phyloP scores from a whole-genome alignment of 2,888 invertebrate genomes.

The Conistra vaccinii region DNA sequence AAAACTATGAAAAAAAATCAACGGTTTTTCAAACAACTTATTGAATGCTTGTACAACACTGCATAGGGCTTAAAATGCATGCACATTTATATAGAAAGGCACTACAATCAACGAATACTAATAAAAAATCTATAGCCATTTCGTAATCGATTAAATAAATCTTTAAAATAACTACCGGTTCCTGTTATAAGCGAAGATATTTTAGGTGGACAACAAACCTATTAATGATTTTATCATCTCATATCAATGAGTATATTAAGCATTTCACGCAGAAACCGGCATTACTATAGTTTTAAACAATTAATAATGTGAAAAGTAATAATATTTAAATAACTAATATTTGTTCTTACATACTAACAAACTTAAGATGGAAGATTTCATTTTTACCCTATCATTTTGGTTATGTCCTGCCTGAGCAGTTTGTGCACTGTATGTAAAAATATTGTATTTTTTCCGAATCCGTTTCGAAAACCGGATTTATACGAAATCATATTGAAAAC shows the following conservation, averaged over 20 bases:
- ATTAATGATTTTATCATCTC: constrained; percentile 45
- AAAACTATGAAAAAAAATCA: constrained; percentile 71
- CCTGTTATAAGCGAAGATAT: constrained; percentile 49
- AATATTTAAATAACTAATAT: constrained; percentile 73
- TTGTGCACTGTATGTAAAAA: constrained; percentile 77
- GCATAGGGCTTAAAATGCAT: constrained; percentile 76
- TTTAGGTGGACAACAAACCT: constrained; percentile 49
- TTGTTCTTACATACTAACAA: constrained; percentile 80
- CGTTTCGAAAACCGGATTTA: background rate
- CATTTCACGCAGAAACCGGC: constrained; percentile 55
- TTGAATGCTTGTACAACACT: constrained; percentile 73
- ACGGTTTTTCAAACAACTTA: constrained; percentile 66
- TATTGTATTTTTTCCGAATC: constrained; percentile 33
- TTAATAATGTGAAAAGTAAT: constrained; percentile 66
- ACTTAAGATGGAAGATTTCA: constrained; percentile 81
- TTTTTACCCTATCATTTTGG: constrained; percentile 80
- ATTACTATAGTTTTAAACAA: constrained; percentile 61
- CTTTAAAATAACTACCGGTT: constrained; percentile 61
- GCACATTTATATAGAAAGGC: constrained; percentile 79
- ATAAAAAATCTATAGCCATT: constrained; percentile 66
- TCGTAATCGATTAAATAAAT: constrained; percentile 66
- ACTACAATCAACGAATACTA: constrained; percentile 75
- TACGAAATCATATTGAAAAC: background rate
- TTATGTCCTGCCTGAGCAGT: constrained; percentile 74
- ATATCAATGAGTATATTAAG: constrained; percentile 36